Base-by-base conservation (phyloP, 1,140 invertebrate species). In the Zaprionus gabonicus region DNA sequence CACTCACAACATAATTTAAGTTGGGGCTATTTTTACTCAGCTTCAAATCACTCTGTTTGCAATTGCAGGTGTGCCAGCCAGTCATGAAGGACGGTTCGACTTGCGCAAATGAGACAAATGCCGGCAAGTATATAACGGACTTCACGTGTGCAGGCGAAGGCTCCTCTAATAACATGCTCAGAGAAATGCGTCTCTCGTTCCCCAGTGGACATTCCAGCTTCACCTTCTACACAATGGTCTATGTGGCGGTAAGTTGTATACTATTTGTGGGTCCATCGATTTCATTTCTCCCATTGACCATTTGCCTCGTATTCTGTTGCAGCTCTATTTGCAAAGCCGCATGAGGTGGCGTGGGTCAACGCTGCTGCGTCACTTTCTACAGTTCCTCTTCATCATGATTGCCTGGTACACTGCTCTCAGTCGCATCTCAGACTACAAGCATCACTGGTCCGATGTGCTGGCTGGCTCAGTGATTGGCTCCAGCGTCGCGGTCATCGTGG, bases 391-490 rank as follows among this genome's bases (percentile, higher is more conserved):
- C 34, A 93, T 98, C 41, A 93, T 95, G 88, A 93, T 97, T 88
- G 95, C 97, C 15, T 96, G 96, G 95, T 97, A 95, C 87, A 97
- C 97, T 2, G 96, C 96, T 3, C 94, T 98, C 93, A 96, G 97
- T 4, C 94, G 98, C 27, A 95, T 99, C 23, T 97, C 97, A 1
- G 97, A 99, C 94, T 98, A 99, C 93, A 99, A 99, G 93, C 98
- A 99, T 93, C 98, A 99, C 91, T 99, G 98, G 92, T 91, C 86
- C 76, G 96, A 96, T 93, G 95, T 96, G 17, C 92, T 95, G 5
- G 93, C 93, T 25, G 95, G 95, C 3, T 93, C 94, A 58, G 73
- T 81, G 10, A 94, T 95, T 71, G 95, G 95, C 2, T 78, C 94
- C 3, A 80, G 94, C 12, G 93, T 92, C 53, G 95, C 95, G 44